Evolutionary conservation across 2,113 vertebrate genomes (phyloP).

Genomic region (Mus spicilegus): DNA sequence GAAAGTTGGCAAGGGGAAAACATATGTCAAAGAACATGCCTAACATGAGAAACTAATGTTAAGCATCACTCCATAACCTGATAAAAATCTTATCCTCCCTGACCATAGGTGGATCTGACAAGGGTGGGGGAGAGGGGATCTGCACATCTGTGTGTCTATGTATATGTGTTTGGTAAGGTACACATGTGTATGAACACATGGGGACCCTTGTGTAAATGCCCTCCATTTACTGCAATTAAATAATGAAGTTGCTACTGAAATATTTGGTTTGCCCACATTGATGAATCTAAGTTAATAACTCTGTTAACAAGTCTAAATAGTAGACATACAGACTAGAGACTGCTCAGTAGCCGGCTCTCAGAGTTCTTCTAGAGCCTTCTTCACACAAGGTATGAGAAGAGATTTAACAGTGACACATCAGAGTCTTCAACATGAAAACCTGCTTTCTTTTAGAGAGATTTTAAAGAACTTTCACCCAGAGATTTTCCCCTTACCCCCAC

Average conservation of each 20-base stretch:
- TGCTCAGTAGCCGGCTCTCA: background rate
- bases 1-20: constrained; percentile 81
- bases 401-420: background rate
- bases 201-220: constrained; percentile 15
- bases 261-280: background rate
- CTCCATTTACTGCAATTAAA: constrained; percentile 38
- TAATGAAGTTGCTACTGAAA: constrained; percentile 55
- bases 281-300: background rate
- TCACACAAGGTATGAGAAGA: constrained; percentile 42
- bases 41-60: constrained; percentile 82
- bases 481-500: background rate
- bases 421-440: constrained; percentile 30
- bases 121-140: background rate
- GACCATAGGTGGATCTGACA: constrained; percentile 63
- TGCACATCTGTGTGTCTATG: no score
- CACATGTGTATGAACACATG: background rate
- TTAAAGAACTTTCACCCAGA: constrained; percentile 41
- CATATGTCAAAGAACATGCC: constrained; percentile 83
- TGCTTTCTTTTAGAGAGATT: constrained; percentile 64
- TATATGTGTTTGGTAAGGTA: background rate
- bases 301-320: background rate
- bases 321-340: background rate
- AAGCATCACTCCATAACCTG: constrained; percentile 81
- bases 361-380: constrained; percentile 27
- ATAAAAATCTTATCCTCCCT: constrained; percentile 77